phyloP scores from a whole-genome alignment of 2,113 vertebrate genomes.

The Leiothrix lutea region DNA sequence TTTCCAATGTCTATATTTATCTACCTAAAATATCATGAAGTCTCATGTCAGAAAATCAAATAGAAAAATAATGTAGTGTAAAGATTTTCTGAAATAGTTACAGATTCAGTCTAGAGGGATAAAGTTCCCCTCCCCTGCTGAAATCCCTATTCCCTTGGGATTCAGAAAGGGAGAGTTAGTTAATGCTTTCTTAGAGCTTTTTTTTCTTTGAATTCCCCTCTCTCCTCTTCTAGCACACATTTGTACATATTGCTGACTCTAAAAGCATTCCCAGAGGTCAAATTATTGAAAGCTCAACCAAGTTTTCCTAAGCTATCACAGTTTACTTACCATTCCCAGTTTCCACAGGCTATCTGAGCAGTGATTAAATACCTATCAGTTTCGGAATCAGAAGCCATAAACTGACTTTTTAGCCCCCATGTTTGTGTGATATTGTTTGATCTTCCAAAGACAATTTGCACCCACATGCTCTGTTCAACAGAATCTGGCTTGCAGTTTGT shows the following conservation, averaged over 20 bases:
- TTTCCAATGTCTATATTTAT: background rate
- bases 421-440: conserved; percentile 43
- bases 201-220: conserved; percentile 43
- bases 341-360: background rate
- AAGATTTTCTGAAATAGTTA: conserved; percentile 8
- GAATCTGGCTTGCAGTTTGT: background rate
- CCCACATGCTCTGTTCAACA: background rate
- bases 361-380: conserved; percentile 33
- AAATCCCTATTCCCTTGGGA: background rate
- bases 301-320: conserved; percentile 57
- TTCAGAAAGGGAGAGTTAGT: background rate
- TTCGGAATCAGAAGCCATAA: background rate
- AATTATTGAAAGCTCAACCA: conserved; percentile 59
- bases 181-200: conserved; percentile 32
- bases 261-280: conserved; percentile 54
- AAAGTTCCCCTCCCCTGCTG: background rate
- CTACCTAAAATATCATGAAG: background rate
- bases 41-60: conserved; percentile 14
- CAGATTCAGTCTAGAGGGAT: background rate
- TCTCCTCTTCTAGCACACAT: background rate
- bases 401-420: conserved; percentile 11
- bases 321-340: conserved; percentile 30
- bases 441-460: conserved; percentile 42
- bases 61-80: background rate
- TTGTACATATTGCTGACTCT: conserved; percentile 24